A percentile compares a stretch with the other conserved stretches of the same genome.
These are phyloP conservation scores for Crematogaster levior DNA, from an alignment of 2,888 invertebrate species.

Conservation along the genomic window DNA sequence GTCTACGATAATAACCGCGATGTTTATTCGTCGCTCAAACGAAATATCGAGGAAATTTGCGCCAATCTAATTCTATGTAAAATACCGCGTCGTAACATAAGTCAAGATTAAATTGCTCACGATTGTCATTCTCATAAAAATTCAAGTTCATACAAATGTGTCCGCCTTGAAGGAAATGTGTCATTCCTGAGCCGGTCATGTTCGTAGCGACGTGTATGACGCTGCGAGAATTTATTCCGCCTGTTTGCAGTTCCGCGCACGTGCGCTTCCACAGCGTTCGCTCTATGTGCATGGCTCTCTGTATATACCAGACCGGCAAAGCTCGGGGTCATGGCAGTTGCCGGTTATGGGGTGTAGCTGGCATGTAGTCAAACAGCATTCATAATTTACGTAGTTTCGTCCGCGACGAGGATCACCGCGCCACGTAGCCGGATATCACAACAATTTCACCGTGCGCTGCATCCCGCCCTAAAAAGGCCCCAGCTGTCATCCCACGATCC, in stretches of 20 bases:
- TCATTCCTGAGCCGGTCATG: slow-evolving; percentile 14
- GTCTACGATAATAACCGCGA: background rate
- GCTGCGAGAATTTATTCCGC: slow-evolving; percentile 80
- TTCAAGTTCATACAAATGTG: slow-evolving; percentile 19
- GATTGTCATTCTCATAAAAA: background rate
- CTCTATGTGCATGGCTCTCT: slow-evolving; percentile 16
- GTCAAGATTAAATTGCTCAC: background rate
- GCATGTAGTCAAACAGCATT: slow-evolving; percentile 83
- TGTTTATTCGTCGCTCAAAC: background rate
- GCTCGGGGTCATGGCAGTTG: slow-evolving; percentile 61
- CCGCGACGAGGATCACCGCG: slow-evolving; percentile 67
- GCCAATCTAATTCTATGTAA: background rate
- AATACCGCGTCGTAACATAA: background rate
- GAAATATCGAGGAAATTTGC: background rate
- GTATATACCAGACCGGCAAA: slow-evolving; percentile 39
- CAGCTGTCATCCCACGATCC: slow-evolving; percentile 38
- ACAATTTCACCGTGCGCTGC: slow-evolving; percentile 67
- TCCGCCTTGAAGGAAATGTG: slow-evolving; percentile 31
- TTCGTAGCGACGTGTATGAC: slow-evolving; percentile 60
- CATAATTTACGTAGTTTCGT: slow-evolving; percentile 83
- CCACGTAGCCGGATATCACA: slow-evolving; percentile 65
- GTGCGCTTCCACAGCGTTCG: slow-evolving; percentile 19
- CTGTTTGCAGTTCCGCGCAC: slow-evolving; percentile 63
- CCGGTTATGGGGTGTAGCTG: slow-evolving; percentile 79
- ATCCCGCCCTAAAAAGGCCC: slow-evolving; percentile 43